These are phyloP conservation scores for Ciconia nigra DNA, from an alignment of 2,797 vertebrate genomes.

Conservation along the genomic window DNA sequence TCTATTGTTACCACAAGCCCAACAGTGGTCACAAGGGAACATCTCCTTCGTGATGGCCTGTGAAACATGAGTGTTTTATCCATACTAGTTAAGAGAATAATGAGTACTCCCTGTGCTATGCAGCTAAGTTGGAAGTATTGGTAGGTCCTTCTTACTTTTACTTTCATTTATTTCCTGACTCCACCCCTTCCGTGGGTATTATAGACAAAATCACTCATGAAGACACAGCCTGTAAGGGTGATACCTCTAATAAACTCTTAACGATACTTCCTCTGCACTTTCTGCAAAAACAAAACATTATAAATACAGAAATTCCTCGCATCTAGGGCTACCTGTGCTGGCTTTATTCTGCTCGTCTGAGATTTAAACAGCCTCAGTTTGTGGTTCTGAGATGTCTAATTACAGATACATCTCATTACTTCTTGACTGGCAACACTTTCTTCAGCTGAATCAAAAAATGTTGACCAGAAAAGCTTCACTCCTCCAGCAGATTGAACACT, in stretches of 20 bases:
- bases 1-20: neutral
- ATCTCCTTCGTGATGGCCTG: neutral
- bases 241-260: neutral
- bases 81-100: neutral
- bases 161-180: neutral
- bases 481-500: neutral
- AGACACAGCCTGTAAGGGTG: neutral
- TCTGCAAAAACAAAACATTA: neutral
- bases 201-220: neutral
- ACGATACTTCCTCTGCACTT: neutral
- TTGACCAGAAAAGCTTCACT: neutral
- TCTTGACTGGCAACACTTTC: neutral
- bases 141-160: neutral
- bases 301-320: neutral
- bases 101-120: rapidly evolving
- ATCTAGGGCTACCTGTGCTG: neutral
- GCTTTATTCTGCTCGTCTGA: neutral
- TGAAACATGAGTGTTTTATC: neutral
- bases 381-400: neutral
- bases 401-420: neutral
- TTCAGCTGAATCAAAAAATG: neutral
- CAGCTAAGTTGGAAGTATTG: neutral
- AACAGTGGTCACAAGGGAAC: neutral
- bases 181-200: neutral
- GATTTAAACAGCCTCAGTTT: neutral